A percentile compares a stretch with the other conserved stretches of the same genome.
Conservation (phyloP, 2,113 vertebrate species). For the Chelonoidis abingdonii region DNA sequence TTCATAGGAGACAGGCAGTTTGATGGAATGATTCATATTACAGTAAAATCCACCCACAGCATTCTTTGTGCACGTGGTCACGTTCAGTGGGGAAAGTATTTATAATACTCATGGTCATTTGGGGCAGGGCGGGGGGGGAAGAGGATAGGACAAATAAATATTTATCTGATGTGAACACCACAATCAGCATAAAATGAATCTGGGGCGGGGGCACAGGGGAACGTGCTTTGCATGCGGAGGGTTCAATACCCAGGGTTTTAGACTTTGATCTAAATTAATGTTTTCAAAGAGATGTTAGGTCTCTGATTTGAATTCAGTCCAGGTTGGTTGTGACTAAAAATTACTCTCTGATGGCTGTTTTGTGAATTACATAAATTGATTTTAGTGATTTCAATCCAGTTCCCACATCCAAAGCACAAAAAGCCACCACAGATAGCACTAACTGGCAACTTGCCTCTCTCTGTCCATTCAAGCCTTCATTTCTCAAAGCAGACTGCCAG, state of each 20-base stretch:
- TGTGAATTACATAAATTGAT: not conserved
- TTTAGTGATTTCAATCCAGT: not conserved
- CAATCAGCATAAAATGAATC: rapidly evolving
- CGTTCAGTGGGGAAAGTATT: not conserved
- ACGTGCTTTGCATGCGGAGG: rapidly evolving
- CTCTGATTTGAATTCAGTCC: rapidly evolving
- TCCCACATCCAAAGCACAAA: rapidly evolving
- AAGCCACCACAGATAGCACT: rapidly evolving
- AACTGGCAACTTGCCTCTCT: rapidly evolving
- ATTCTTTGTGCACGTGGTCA: rapidly evolving
- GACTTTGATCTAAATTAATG: not conserved
- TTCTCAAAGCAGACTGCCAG: not conserved
- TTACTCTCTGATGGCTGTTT: rapidly evolving
- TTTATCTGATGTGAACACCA: not conserved
- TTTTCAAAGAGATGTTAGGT: rapidly evolving
- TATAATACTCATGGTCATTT: rapidly evolving
- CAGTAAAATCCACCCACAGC: not conserved
- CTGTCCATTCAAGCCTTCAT: not conserved
- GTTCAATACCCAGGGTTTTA: not conserved
- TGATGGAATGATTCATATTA: not conserved
- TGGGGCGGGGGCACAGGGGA: not conserved
- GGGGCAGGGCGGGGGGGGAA: rapidly evolving
- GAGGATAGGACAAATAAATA: not conserved
- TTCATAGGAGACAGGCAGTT: rapidly evolving
- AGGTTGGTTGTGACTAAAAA: rapidly evolving